These are phyloP conservation scores for Cebidichthys violaceus DNA, from an alignment of 2,113 vertebrate genomes.

Conservation along the genomic window DNA sequence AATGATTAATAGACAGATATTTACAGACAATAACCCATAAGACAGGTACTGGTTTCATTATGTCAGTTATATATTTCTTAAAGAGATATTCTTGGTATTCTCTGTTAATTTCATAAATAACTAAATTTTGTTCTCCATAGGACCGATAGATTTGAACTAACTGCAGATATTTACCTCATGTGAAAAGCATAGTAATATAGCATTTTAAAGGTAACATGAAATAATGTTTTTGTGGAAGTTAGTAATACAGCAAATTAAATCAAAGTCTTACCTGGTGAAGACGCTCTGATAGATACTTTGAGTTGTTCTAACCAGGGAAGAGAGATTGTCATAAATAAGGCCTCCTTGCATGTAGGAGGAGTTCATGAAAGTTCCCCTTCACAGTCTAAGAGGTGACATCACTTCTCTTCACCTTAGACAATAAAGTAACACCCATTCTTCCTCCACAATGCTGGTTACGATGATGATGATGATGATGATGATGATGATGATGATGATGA, in stretches of 20 bases:
- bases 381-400: conserved; percentile 47
- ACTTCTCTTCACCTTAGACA: conserved; percentile 1
- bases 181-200: neutral
- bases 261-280: conserved; percentile 72
- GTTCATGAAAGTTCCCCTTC: conserved; percentile 46
- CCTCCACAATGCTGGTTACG: neutral
- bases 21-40: neutral
- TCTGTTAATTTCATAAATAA: neutral
- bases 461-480: neutral
- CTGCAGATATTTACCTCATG: neutral
- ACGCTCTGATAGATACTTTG: conserved; percentile 25
- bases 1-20: neutral
- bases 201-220: neutral
- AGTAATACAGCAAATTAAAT: conserved; percentile 2
- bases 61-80: neutral
- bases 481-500: neutral
- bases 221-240: neutral
- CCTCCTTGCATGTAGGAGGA: conserved; percentile 66
- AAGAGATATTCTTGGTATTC: neutral
- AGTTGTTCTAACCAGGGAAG: conserved; percentile 36
- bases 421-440: neutral
- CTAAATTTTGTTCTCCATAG: neutral
- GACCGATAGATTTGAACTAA: neutral
- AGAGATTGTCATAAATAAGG: conserved; percentile 62
- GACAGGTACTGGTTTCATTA: neutral